Percentiles rank a stretch among this genome's conserved stretches.
These are phyloP conservation scores for Parnassius apollo DNA, from an alignment of 2,888 invertebrate genomes.

Conservation along the genomic window DNA sequence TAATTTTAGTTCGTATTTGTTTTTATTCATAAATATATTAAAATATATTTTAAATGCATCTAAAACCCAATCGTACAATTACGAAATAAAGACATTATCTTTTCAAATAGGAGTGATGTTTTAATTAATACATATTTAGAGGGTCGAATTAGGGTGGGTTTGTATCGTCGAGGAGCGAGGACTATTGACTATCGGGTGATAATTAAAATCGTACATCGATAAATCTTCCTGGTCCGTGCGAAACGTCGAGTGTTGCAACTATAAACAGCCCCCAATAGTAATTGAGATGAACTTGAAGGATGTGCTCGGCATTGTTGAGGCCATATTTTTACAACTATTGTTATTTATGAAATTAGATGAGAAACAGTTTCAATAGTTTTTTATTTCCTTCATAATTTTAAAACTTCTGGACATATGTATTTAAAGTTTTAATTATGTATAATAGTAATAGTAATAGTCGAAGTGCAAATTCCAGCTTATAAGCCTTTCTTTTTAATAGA, in stretches of 20 bases:
- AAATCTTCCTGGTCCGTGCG: conserved; percentile 68
- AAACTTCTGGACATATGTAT: too few relatives aligned
- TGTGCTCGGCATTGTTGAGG: conserved; percentile 38
- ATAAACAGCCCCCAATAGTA: conserved; percentile 42
- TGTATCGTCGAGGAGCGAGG: conserved; percentile 18
- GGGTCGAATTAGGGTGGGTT: conserved; percentile 15
- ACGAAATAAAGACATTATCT: conserved; percentile 5
- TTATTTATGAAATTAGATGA: background rate
- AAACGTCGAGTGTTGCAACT: conserved; percentile 53
- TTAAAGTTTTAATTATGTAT: too few relatives aligned
- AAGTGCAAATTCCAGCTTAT: too few relatives aligned
- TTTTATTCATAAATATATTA: too few relatives aligned
- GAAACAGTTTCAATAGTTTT: background rate
- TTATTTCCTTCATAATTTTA: too few relatives aligned
- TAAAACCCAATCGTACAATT: too few relatives aligned
- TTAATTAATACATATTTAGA: conserved; percentile 32
- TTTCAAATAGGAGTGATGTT: conserved; percentile 24
- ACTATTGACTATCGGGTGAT: conserved; percentile 58
- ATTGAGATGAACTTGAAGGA: conserved; percentile 48
- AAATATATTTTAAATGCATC: too few relatives aligned
- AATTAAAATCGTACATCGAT: conserved; percentile 66
- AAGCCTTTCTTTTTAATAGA: too few relatives aligned
- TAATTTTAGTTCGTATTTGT: too few relatives aligned
- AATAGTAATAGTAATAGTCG: too few relatives aligned
- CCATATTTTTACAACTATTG: conserved; percentile 10